Evolutionary conservation across 2,888 invertebrate genomes (phyloP).

Genomic region (Tolmerus cingulatus): DNA sequence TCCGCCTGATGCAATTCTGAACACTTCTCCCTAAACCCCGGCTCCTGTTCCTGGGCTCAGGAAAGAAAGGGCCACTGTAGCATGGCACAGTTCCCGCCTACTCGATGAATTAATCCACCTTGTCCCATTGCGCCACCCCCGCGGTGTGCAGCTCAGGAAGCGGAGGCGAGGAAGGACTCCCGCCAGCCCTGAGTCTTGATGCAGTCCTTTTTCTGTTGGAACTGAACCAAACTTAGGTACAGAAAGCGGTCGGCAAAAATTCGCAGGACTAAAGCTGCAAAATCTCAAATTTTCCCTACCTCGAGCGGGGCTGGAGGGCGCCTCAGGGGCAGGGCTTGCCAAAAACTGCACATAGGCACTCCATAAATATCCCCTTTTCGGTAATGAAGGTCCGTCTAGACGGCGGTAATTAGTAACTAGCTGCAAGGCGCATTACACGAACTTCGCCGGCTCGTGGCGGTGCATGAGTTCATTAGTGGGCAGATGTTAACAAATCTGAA

Average conservation of each 20-base stretch:
- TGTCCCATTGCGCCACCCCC: neutral
- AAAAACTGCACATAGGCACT: neutral
- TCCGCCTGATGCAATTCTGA: neutral
- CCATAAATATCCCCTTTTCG: neutral
- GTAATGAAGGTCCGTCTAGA: neutral
- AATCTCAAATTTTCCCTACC: neutral
- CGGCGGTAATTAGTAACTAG: neutral
- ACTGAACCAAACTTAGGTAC: neutral
- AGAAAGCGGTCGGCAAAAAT: neutral
- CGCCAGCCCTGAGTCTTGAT: neutral
- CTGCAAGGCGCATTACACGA: neutral
- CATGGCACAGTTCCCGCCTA: neutral
- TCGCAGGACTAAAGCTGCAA: neutral
- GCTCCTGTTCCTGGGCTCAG: neutral
- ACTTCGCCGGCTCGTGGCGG: neutral
- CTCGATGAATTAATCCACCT: neutral
- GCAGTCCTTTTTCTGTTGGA: neutral
- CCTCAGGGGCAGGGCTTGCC: neutral
- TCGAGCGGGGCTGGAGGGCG: neutral
- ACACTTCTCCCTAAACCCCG: neutral
- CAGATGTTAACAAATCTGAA: neutral
- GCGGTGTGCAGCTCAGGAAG: neutral
- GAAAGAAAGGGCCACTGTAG: neutral
- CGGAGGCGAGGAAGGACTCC: neutral
- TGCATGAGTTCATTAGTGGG: neutral